Evolutionary conservation across 2,797 vertebrate genomes (phyloP).

Genomic region (Protonibea diacanthus): DNA sequence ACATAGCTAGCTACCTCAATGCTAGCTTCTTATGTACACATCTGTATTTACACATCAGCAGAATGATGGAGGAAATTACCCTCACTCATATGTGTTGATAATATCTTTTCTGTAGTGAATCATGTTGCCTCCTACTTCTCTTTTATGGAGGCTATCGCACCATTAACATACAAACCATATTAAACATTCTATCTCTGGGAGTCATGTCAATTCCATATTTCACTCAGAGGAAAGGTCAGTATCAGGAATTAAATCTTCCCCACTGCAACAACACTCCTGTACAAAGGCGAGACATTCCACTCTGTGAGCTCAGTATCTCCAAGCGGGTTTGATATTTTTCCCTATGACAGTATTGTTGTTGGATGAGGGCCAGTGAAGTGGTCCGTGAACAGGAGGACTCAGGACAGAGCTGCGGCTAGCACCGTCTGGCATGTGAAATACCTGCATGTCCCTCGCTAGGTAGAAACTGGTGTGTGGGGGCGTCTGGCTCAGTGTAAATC

Average conservation of each 20-base stretch:
- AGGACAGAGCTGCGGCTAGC: slow-evolving; percentile 71
- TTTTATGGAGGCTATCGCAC: slow-evolving; percentile 16
- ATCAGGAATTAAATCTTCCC: slow-evolving; percentile 40
- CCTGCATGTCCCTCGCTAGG: slow-evolving; percentile 44
- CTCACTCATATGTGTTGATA: background rate
- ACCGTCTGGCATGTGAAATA: slow-evolving; percentile 72
- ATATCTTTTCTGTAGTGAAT: slow-evolving; percentile 21
- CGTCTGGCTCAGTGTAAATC: slow-evolving; percentile 71
- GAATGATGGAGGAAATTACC: slow-evolving; percentile 1
- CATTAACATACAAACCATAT: slow-evolving; percentile 26
- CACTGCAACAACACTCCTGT: slow-evolving; percentile 11
- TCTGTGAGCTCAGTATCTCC: slow-evolving; percentile 52
- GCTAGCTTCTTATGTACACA: background rate
- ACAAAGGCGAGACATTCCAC: slow-evolving; percentile 38
- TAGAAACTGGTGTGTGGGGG: slow-evolving; percentile 38
- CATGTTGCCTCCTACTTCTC: slow-evolving; percentile 25
- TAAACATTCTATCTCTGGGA: slow-evolving; percentile 13
- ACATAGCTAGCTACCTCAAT: too few species aligned
- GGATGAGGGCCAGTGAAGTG: slow-evolving; percentile 66
- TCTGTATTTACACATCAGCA: background rate
- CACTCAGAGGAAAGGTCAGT: slow-evolving; percentile 30
- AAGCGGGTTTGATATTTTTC: slow-evolving; percentile 36
- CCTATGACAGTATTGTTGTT: slow-evolving; percentile 61
- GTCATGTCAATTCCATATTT: slow-evolving; percentile 36
- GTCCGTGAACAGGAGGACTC: slow-evolving; percentile 67